phyloP scores from a whole-genome alignment of 2,113 vertebrate genomes.

The Thunnus thynnus region DNA sequence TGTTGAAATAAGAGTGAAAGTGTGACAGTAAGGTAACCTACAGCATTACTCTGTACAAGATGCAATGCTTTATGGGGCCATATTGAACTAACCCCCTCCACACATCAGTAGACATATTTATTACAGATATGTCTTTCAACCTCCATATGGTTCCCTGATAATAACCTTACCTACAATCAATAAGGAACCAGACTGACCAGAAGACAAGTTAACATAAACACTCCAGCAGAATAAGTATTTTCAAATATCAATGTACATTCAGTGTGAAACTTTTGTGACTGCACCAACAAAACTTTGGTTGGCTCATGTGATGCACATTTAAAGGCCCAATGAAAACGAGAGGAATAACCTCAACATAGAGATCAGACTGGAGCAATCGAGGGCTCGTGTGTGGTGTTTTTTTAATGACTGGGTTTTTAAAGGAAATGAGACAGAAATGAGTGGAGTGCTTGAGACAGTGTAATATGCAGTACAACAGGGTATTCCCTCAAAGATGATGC shows the following conservation, averaged over 20 bases:
- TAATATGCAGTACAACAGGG: constrained; percentile 18
- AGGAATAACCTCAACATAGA: constrained; percentile 16
- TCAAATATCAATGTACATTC: constrained; percentile 77
- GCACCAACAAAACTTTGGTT: constrained; percentile 70
- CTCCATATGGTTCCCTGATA: constrained; percentile 50
- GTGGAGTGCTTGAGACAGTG: constrained; percentile 27
- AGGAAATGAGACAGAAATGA: constrained; percentile 31
- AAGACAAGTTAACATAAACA: constrained; percentile 50
- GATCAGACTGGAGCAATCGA: constrained; percentile 28
- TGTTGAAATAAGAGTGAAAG: constrained; percentile 46
- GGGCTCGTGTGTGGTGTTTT: background rate
- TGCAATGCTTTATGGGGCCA: constrained; percentile 37
- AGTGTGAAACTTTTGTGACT: constrained; percentile 67
- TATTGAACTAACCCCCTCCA: constrained; percentile 39
- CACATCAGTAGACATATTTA: constrained; percentile 43
- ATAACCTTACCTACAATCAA: constrained; percentile 66
- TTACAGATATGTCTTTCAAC: constrained; percentile 28
- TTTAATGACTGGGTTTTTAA: constrained; percentile 15
- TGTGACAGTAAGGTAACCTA: constrained; percentile 45
- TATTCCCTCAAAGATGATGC: constrained; percentile 4
- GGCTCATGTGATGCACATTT: constrained; percentile 58
- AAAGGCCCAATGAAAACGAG: constrained; percentile 43
- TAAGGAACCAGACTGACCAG: constrained; percentile 54
- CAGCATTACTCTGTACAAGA: constrained; percentile 58
- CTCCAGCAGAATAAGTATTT: constrained; percentile 43